Base-by-base conservation (phyloP, 2,888 invertebrate species). In the Hydrotaea cyrtoneurina region DNA sequence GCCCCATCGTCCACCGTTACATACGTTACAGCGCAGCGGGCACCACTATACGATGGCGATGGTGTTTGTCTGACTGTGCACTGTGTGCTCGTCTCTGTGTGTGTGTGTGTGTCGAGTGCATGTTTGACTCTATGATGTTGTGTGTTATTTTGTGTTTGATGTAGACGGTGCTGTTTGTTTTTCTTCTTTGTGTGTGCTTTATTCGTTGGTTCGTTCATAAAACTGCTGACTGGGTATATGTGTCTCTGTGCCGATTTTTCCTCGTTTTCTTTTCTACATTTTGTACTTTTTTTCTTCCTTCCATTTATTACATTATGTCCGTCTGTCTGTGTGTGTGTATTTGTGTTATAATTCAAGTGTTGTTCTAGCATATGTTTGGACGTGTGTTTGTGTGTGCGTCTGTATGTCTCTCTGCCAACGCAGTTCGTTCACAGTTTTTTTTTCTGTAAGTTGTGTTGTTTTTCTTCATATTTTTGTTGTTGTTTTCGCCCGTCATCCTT, bases 241-340 rank as follows among this genome's bases (percentile, higher is more conserved):
- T 91, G 91, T 90, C 90, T 91, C 91, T 91, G 90, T 90, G 91
- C 90, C 91, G 91, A 87, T 82, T 86, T 81, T 78, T 80, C 59
- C 36, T 75, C 39, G 31, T 69, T 62, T 74, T 69, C 23, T 82
- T 73, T 69, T 80, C 69, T 43, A 80, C 69, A 76, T 71, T 78
- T 86, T 87, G n/a, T n/a, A n/a, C n/a, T n/a, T n/a, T n/a, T n/a
- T n/a, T n/a, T n/a, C n/a, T n/a, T 82, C 78, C 39, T 4, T 39
- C 81, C 26, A 59, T 59, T 26, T 26, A 43, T 19, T 43, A 39
- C 31, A 31, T 66, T 64, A 43, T 11, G 43, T 8, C 7, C 19
- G 11, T 59, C 17, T 43, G 66, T 19, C 19, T 31, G 31, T 64
- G 64, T 36, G 64, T 36, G 5, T 66, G 39, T 39, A 17, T 23